These are phyloP conservation scores for Heliconius hortense DNA, from an alignment of 2,888 invertebrate species.

Conservation along the genomic window DNA sequence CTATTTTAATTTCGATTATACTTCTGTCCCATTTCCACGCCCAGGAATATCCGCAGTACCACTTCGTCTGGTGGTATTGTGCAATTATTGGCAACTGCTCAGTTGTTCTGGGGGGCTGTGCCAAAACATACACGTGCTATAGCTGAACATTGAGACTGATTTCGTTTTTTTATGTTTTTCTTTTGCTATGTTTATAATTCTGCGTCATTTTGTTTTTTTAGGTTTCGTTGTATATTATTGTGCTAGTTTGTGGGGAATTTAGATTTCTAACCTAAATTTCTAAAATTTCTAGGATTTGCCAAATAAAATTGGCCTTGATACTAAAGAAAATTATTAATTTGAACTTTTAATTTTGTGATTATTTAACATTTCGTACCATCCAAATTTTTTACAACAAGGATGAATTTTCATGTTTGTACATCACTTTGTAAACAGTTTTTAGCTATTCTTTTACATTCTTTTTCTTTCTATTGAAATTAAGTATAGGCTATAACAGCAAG, in stretches of 20 bases:
- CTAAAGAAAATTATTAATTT: not conserved
- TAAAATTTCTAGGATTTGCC: not conserved
- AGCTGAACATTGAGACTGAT: slow-evolving; percentile 18
- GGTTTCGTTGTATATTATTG: not conserved
- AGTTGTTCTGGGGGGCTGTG: slow-evolving; percentile 58
- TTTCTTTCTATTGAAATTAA: too few species aligned
- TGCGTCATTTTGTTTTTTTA: slow-evolving; percentile 9
- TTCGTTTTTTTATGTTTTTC: slow-evolving; percentile 17
- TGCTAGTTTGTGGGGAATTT: not conserved
- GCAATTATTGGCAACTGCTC: slow-evolving; percentile 75
- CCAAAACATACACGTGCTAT: slow-evolving; percentile 71
- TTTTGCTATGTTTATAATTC: slow-evolving; percentile 1
- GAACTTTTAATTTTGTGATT: not conserved
- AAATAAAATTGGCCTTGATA: not conserved
- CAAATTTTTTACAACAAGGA: too few species aligned
- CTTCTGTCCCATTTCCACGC: slow-evolving; percentile 48
- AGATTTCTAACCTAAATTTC: too few species aligned
- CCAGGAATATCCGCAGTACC: slow-evolving; percentile 44
- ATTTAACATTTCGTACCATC: not conserved
- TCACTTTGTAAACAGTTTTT: too few species aligned
- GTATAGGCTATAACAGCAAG: too few species aligned
- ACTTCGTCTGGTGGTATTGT: slow-evolving; percentile 59
- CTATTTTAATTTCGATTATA: slow-evolving; percentile 72
- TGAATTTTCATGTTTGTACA: too few species aligned
- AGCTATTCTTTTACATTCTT: too few species aligned